Conservation (phyloP, 2,113 vertebrate genomes). For the Chloropsis cyanopogon region DNA sequence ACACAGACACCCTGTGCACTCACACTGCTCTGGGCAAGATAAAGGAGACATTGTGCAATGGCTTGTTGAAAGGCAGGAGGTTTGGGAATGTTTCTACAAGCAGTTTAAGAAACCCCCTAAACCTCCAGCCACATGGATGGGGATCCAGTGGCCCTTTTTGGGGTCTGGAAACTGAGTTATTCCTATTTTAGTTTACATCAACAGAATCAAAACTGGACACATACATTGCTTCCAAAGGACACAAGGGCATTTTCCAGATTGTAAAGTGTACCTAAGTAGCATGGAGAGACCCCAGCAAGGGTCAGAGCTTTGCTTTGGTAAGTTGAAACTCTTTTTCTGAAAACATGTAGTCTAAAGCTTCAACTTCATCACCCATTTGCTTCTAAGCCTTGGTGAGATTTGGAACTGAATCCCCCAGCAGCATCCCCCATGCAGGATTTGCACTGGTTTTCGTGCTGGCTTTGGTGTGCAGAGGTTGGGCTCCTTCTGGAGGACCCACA, state of each 20-base stretch:
- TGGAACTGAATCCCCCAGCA: neutral
- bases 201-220: neutral
- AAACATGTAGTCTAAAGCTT: neutral
- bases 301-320: neutral
- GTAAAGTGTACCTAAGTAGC: neutral
- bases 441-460: neutral
- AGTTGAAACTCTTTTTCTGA: neutral
- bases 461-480: neutral
- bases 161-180: neutral
- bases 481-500: neutral
- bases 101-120: neutral
- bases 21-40: neutral
- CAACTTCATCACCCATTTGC: neutral
- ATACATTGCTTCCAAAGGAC: neutral
- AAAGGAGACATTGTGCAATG: neutral
- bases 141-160: neutral
- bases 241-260: neutral
- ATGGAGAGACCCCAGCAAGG: neutral
- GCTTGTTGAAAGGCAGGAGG: neutral
- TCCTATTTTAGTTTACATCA: neutral
- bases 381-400: neutral
- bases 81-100: neutral
- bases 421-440: neutral
- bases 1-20: neutral
- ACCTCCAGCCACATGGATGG: neutral